Conservation (phyloP, 1,140 invertebrate species). For the Anagrus nilaparvatae region DNA sequence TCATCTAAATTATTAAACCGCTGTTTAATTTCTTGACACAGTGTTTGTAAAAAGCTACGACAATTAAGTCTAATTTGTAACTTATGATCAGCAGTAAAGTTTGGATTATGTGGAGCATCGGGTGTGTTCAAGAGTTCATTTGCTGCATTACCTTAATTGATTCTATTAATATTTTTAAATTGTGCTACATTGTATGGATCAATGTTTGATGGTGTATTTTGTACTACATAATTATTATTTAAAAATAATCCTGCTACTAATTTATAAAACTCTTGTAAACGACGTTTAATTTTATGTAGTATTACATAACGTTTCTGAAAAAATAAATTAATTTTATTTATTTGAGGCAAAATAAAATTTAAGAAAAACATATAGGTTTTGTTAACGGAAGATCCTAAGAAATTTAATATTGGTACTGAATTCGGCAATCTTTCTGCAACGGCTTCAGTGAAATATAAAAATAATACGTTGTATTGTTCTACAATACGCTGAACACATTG, state of each 20-base stretch:
- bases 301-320: slow-evolving; percentile 12
- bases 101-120: not conserved
- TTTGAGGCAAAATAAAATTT: slow-evolving; percentile 11
- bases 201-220: slow-evolving; percentile 4
- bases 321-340: slow-evolving; percentile 13
- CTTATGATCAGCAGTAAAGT: not conserved
- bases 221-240: slow-evolving; percentile 1
- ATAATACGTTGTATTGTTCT: not conserved
- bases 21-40: not conserved
- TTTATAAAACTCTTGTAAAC: slow-evolving; percentile 7
- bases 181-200: slow-evolving; percentile 3
- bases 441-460: not conserved
- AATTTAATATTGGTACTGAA: not conserved
- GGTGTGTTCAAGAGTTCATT: slow-evolving; percentile 9
- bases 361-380: slow-evolving; percentile 5
- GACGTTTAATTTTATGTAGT: slow-evolving; percentile 3
- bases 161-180: slow-evolving; percentile 1
- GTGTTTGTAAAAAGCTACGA: not conserved
- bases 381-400: not conserved
- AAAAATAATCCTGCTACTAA: not conserved
- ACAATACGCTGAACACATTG: not conserved
- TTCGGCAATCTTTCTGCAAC: not conserved
- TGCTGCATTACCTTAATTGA: slow-evolving; percentile 4
- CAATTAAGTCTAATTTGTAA: not conserved
- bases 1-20: not conserved